Conservation (phyloP, 35 echinoderm and acorn worm genomes). For the Lytechinus variegatus region DNA sequence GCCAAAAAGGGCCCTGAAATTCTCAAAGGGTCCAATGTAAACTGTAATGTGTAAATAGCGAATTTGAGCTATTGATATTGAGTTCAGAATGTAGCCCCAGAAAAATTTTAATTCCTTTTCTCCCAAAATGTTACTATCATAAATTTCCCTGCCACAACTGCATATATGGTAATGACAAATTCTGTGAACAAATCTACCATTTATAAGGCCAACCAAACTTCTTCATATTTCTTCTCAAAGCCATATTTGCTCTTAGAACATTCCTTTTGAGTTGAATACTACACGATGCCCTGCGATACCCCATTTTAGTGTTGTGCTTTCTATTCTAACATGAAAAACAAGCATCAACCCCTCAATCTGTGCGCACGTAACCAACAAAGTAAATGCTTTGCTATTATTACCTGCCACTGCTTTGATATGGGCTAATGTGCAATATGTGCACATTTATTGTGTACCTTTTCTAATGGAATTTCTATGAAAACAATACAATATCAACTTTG, state of each 20-base stretch:
- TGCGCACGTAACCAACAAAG: neutral
- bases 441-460: neutral
- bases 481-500: slow-evolving; percentile 41
- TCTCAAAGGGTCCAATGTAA: too few species aligned
- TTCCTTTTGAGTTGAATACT: neutral
- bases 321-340: neutral
- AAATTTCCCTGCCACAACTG: too few species aligned
- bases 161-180: too few species aligned
- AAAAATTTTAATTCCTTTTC: too few species aligned
- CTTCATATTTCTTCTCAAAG: neutral
- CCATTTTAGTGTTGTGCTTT: neutral
- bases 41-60: too few species aligned
- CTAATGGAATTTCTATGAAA: neutral
- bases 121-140: too few species aligned
- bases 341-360: neutral
- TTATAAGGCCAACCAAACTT: too few species aligned
- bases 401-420: neutral
- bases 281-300: neutral
- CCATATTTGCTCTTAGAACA: neutral
- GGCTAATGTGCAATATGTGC: neutral
- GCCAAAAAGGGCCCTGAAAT: too few species aligned
- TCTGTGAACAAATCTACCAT: too few species aligned
- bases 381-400: neutral
- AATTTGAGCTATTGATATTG: too few species aligned
- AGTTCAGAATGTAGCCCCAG: too few species aligned